Conservation (phyloP, 2,888 invertebrate genomes). For the Sesamia inferens region DNA sequence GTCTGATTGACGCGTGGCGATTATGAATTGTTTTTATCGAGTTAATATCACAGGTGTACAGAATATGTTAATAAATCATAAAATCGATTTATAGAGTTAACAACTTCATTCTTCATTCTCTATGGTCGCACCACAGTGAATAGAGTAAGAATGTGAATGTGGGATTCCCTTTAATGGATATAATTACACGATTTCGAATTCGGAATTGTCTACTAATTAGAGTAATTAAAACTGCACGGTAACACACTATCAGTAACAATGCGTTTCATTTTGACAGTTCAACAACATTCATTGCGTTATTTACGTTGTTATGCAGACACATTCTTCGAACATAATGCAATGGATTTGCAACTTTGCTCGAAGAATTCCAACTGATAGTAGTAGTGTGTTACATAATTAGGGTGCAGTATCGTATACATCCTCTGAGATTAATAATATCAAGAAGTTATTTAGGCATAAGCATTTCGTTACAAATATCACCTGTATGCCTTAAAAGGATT, state of each 20-base stretch:
- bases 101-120: conserved; percentile 51
- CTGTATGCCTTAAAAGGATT: background rate
- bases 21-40: conserved; percentile 55
- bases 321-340: too few relatives aligned
- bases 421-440: conserved; percentile 29
- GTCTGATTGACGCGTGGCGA: conserved; percentile 61
- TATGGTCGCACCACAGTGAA: conserved; percentile 7
- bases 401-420: too few relatives aligned
- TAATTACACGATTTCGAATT: conserved; percentile 15
- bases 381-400: too few relatives aligned
- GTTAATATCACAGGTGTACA: conserved; percentile 56
- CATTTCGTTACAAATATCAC: conserved; percentile 6
- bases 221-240: conserved; percentile 28
- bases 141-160: conserved; percentile 31
- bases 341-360: too few relatives aligned
- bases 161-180: conserved; percentile 42
- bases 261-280: too few relatives aligned
- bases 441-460: background rate
- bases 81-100: conserved; percentile 43
- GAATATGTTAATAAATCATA: conserved; percentile 53
- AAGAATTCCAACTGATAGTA: too few relatives aligned
- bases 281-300: too few relatives aligned
- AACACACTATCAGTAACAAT: too few relatives aligned
- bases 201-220: conserved; percentile 37
- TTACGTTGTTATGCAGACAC: too few relatives aligned